Evolutionary conservation across 2,888 invertebrate genomes (phyloP).

Genomic region (Sarcophaga rosellei): DNA sequence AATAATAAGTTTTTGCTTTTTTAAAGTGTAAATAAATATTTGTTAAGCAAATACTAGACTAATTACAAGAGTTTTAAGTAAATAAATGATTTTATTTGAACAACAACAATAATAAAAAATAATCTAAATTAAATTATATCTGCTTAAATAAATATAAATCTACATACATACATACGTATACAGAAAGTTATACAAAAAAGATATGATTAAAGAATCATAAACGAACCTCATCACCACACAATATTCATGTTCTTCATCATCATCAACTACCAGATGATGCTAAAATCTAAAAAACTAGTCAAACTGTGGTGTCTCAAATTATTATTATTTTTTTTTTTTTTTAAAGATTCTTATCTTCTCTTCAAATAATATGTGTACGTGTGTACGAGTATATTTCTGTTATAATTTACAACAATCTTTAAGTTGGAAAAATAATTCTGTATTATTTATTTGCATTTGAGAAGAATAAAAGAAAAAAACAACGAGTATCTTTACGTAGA

Average conservation of each 20-base stretch:
- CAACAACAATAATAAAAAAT: background rate
- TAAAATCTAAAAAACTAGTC: too few relatives aligned
- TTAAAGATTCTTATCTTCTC: too few relatives aligned
- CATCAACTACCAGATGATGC: background rate
- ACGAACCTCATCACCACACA: background rate
- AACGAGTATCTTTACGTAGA: background rate
- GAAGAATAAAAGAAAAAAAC: background rate
- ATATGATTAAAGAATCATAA: slow-evolving; percentile 41
- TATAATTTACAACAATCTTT: background rate
- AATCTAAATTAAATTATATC: slow-evolving; percentile 19
- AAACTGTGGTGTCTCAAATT: too few relatives aligned
- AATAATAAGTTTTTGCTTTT: background rate
- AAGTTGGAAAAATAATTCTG: background rate
- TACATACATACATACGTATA: background rate
- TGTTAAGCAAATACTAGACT: slow-evolving; percentile 42
- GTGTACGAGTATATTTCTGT: background rate
- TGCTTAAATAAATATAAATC: background rate
- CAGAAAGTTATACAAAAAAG: slow-evolving; percentile 20
- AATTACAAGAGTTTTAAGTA: slow-evolving; percentile 49
- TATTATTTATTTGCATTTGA: background rate
- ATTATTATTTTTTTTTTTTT: too few relatives aligned
- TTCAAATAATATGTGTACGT: background rate
- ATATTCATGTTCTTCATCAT: background rate
- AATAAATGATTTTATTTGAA: slow-evolving; percentile 30
- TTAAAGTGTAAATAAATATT: background rate